Conservation (phyloP, 2,113 vertebrate species). For the Oncorhynchus mykiss region DNA sequence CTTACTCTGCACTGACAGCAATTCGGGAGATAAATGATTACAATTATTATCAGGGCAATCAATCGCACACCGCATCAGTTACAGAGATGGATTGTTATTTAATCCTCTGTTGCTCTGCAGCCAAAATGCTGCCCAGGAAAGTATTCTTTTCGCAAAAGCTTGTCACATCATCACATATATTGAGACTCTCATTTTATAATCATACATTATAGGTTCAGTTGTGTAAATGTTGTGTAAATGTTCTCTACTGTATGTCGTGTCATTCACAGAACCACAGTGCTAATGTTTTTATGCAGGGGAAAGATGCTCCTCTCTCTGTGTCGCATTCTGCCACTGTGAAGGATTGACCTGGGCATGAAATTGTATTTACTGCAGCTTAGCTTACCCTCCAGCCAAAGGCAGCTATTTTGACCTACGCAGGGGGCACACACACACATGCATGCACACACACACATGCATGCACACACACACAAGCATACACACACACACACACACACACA, state of each 20-base stretch:
- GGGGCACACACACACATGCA: not conserved
- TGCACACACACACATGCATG: conserved; percentile 1
- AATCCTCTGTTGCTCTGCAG: not conserved
- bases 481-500: conserved; percentile 29
- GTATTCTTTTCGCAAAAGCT: not conserved
- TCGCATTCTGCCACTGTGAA: conserved; percentile 59
- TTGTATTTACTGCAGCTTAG: conserved; percentile 69
- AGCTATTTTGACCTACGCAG: conserved; percentile 51
- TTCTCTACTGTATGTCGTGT: conserved; percentile 20
- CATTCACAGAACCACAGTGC: conserved; percentile 35
- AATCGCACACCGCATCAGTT: not conserved
- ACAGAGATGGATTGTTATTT: not conserved
- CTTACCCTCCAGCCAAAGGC: conserved; percentile 64
- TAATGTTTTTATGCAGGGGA: conserved; percentile 51
- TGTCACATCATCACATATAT: too few species aligned
- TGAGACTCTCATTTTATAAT: too few species aligned
- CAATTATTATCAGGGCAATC: not conserved
- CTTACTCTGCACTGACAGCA: not conserved
- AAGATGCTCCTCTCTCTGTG: conserved; percentile 52
- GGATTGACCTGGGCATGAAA: conserved; percentile 61
- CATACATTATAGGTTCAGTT: not conserved
- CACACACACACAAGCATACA: conserved; percentile 30
- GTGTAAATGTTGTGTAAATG: conserved; percentile 12
- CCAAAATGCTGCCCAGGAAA: not conserved
- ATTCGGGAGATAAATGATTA: not conserved